These are phyloP conservation scores for Melanotus villosus DNA, from an alignment of 2,888 invertebrate genomes.

Conservation along the genomic window DNA sequence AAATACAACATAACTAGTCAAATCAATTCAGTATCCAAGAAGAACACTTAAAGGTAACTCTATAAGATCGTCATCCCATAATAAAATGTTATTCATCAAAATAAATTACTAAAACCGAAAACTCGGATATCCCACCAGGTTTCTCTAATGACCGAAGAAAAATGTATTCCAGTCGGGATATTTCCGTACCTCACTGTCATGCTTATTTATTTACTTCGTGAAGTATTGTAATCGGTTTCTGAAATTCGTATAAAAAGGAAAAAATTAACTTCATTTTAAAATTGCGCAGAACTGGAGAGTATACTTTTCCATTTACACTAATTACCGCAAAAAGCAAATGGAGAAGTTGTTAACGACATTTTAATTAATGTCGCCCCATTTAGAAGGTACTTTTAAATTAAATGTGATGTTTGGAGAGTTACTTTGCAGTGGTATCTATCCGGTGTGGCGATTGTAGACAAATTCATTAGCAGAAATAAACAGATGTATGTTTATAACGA, in stretches of 20 bases:
- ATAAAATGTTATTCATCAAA: too few species aligned
- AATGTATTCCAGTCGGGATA: too few species aligned
- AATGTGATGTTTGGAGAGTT: conserved; percentile 24
- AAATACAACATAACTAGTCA: too few species aligned
- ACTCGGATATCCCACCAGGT: too few species aligned
- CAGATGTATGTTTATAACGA: too few species aligned
- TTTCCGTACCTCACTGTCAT: neutral
- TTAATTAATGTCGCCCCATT: conserved; percentile 36
- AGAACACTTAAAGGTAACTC: too few species aligned
- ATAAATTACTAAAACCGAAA: too few species aligned
- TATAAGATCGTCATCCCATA: too few species aligned
- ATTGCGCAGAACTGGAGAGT: conserved; percentile 16
- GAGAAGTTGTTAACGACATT: conserved; percentile 38
- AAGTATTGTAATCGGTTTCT: conserved; percentile 17
- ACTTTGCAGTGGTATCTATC: conserved; percentile 14
- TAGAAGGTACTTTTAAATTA: conserved; percentile 26
- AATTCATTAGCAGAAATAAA: too few species aligned
- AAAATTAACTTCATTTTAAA: conserved; percentile 32
- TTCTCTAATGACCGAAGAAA: too few species aligned
- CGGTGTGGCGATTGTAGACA: neutral
- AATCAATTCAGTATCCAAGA: too few species aligned
- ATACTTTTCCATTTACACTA: conserved; percentile 32
- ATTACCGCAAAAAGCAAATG: conserved; percentile 36
- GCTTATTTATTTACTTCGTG: conserved; percentile 24
- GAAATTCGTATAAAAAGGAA: conserved; percentile 10